Evolutionary conservation across 2,888 invertebrate species (phyloP), one percentile per base, ranked within the genome.

Genomic region (Lasioglossum vierecki): DNA sequence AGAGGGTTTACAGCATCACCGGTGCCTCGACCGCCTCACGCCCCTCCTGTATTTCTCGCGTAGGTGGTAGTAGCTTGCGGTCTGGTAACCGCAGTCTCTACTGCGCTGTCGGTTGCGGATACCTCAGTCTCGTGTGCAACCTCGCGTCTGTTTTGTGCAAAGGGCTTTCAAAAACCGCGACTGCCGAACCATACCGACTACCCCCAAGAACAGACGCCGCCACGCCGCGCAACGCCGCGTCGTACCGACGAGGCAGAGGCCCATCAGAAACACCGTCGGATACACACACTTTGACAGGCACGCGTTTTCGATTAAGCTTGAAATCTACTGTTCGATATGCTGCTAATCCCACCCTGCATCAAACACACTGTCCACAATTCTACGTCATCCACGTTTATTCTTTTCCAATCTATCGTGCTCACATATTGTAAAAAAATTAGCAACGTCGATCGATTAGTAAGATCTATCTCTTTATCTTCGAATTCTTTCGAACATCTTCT

Each of bases 1-100:
- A 94, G 92, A 92, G 92, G 92, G 93, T 94, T 93, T 91, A 92
- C 92, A 91, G 89, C 88, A 89, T 91, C 88, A 89, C 89, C 88
- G 89, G 81, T 85, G 84, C 84, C 85, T 82, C 85, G 83, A 76
- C 85, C 83, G 49, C 73, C 80, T 82, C 76, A 68, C 74, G 49
- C 76, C 83, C 80, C 76, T 76, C 76, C 80, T 79, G 89, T 88
- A 91, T 91, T 86, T 83, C 84, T 88, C 89, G 87, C 89, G 87
- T 91, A 87, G 89, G 90, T 91, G 91, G 93, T 92, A 94, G 93
- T 92, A 94, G 94, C 93, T 94, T 94, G 94, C 85, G 94, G 94
- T 94, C 91, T 91, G 88, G 89, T 91, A 94, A 93, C 94, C 94
- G 90, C 94, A 94, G 92, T 93, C 92, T 93, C 93, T 92, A 92